Evolutionary conservation across 2,888 invertebrate species (phyloP), one percentile per base, ranked within the genome.

Genomic region (Hypomecis punctinalis): DNA sequence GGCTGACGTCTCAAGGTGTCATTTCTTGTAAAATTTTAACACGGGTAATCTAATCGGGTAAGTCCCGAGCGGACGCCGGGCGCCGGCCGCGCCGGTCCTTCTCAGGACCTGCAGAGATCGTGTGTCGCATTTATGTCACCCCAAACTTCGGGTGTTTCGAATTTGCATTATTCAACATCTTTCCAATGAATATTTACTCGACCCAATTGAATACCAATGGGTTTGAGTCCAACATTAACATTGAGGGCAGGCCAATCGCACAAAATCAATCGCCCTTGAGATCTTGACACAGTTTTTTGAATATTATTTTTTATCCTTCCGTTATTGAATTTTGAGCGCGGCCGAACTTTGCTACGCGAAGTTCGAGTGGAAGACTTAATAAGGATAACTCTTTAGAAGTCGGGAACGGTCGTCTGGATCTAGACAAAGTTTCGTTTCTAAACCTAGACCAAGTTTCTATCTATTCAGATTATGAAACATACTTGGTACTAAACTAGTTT

Each of bases 161-260:
- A 74, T 80, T 82, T 77, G 77, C 77, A 80, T 80, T 80, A 82
- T 82, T 81, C 80, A 81, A 79, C 76, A 74, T 76, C 73, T 73
- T 75, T 71, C 73, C 76, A 76, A 81, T 80, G 80, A 82, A 82
- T 82, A 81, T 81, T 81, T 81, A 80, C 79, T 76, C 68, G 74
- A 68, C 71, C 75, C 79, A 78, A 80, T 80, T 77, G 78, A 81
- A 81, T 80, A 74, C 72, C 80, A 77, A 81, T 80, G 73, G 75
- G 73, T 77, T 79, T 77, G 73, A 71, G 73, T 72, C 72, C 71
- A 68, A 72, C 70, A 73, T 73, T 70, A 73, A 73, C 73, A 72
- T 73, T 59, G 70, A 71, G 63, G 63, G 67, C 69, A 68, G 63
- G 69, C 67, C 73, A 69, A 72, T 72, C 69, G 71, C 57, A 66